These are phyloP conservation scores for Cerastoderma edule DNA, from an alignment of 2,888 invertebrate species.

Conservation along the genomic window DNA sequence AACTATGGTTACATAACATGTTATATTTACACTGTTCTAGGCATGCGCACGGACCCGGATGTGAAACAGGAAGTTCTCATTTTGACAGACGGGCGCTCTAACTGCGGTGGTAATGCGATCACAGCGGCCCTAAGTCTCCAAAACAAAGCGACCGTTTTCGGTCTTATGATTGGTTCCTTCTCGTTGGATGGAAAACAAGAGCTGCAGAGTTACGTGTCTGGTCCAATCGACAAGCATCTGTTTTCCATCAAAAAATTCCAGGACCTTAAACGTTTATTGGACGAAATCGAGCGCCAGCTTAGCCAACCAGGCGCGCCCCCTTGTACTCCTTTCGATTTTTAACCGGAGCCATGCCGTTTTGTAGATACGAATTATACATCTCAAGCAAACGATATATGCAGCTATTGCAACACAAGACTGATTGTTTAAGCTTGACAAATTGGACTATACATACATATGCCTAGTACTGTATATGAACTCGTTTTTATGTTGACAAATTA, in stretches of 20 bases:
- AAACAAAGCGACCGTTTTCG: constrained; percentile 14
- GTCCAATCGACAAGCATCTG: neutral
- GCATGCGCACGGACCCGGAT: constrained; percentile 24
- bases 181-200: neutral
- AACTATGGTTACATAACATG: neutral
- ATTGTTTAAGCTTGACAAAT: no score
- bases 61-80: constrained; percentile 37
- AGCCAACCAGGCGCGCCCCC: neutral
- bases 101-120: constrained; percentile 27
- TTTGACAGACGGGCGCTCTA: constrained; percentile 24
- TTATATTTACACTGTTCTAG: no score
- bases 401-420: no score
- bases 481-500: no score
- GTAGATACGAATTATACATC: no score
- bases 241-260: constrained; percentile 9
- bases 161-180: constrained; percentile 17
- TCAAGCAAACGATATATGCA: no score
- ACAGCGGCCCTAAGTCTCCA: constrained; percentile 1
- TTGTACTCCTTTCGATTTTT: constrained; percentile 29
- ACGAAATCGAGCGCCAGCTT: constrained; percentile 1
- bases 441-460: no score
- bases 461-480: no score
- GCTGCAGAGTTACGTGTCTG: constrained; percentile 19
- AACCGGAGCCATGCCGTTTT: no score
- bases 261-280: constrained; percentile 1